Evolutionary conservation across 2,797 vertebrate species (phyloP), one percentile per base, ranked within the genome.

Genomic region (Notamacropus eugenii): DNA sequence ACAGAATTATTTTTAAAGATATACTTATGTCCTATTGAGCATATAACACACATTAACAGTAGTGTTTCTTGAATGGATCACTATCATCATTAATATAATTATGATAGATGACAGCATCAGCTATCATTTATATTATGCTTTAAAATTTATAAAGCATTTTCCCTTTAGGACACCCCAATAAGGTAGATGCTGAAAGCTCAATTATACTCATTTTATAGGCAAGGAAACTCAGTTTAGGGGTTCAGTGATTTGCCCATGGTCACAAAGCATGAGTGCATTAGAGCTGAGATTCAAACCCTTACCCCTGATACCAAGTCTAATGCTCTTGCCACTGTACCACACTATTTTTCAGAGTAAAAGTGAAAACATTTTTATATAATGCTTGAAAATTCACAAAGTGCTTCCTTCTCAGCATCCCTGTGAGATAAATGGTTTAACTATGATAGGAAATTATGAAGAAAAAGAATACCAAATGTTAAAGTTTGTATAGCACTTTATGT

Each of bases 1-100:
- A 90, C 9, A 87, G 59, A 95, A 92, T 92, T 90, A 67, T 55
- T 91, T 94, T 96, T 94, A 31, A 92, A 59, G 91, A 93, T n/a
- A 95, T 12, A 87, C 93, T 94, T 74, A 90, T 91, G 46, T 54
- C 92, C 46, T 50, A 55, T 57, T 94, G 55, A 93, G 28, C 91
- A 46, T 54, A 95, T 54, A 59, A 56, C n/a, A 87, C 87, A 93
- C 92, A 92, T n/a, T 92, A 56, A 92, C 91, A 19, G 82, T 31
- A 57, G 34, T 12, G 24, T 90, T 92, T 40, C 67, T 82, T 40
- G n/a, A 82, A 10, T 82, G n/a, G 0, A 46, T 82, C 46, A 40
- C 67, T 82, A 24, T 82, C 16, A 40, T 40, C 67, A 82, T 82
- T 40, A 82, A 82, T 40, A 46, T 74, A 40, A 74, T 82, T 82